phyloP scores from a whole-genome alignment of 2,888 invertebrate species.

The Metalampra italica region DNA sequence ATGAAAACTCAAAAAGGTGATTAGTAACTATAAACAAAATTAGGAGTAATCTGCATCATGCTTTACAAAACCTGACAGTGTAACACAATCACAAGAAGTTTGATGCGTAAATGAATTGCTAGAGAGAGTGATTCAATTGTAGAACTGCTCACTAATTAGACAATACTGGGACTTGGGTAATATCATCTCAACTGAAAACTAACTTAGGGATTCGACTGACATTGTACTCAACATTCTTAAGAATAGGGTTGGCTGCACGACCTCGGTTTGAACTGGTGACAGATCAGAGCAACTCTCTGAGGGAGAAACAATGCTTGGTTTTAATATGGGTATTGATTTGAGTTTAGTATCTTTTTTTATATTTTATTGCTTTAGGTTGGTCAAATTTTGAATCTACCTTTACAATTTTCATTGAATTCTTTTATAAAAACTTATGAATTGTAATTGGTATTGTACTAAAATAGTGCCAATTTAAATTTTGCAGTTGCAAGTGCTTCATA shows the following conservation, averaged over 20 bases:
- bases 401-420: too few relatives aligned
- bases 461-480: too few relatives aligned
- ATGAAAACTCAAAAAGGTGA: too few relatives aligned
- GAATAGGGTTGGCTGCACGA: constrained; percentile 46
- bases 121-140: background rate
- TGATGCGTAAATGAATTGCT: background rate
- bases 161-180: background rate
- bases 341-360: too few relatives aligned
- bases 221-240: constrained; percentile 69
- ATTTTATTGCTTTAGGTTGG: too few relatives aligned
- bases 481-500: background rate
- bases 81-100: background rate
- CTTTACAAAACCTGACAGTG: background rate
- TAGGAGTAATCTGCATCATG: background rate
- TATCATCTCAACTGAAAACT: constrained; percentile 24
- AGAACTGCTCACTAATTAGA: background rate
- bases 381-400: too few relatives aligned
- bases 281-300: constrained; percentile 49
- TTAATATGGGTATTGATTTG: background rate
- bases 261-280: constrained; percentile 33
- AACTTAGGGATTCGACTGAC: constrained; percentile 59
- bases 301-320: constrained; percentile 12
- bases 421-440: too few relatives aligned
- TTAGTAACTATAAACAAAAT: background rate
- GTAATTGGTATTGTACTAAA: too few relatives aligned